These are phyloP conservation scores for Caenorhabditis briggsae DNA, from an alignment of 1,140 invertebrate species.

Conservation along the genomic window DNA sequence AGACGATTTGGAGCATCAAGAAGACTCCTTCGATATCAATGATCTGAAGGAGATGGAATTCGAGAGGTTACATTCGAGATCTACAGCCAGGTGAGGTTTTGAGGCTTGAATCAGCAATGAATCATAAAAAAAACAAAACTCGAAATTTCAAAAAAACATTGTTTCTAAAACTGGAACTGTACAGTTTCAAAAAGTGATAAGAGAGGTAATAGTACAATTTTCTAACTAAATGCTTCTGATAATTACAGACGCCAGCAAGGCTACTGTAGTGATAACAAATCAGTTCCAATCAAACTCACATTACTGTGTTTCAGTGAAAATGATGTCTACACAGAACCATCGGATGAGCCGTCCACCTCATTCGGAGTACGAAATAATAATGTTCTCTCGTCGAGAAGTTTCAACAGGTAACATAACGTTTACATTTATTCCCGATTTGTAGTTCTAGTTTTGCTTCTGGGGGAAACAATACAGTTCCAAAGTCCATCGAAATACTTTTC, in stretches of 20 bases:
- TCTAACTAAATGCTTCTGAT: too few relatives aligned
- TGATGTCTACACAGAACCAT: constrained; percentile 49
- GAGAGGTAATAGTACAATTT: neutral
- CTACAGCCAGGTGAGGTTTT: constrained; percentile 16
- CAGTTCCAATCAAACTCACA: neutral
- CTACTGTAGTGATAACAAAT: constrained; percentile 4
- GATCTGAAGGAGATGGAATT: constrained; percentile 42
- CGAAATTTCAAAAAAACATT: neutral
- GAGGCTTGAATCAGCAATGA: neutral
- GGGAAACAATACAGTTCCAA: too few relatives aligned
- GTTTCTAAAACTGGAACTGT: too few relatives aligned
- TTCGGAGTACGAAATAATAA: constrained; percentile 42
- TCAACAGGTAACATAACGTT: neutral
- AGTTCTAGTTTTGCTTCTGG: neutral
- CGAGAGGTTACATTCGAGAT: constrained; percentile 27
- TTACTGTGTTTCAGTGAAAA: constrained; percentile 26
- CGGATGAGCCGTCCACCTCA: constrained; percentile 31
- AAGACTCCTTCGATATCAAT: constrained; percentile 31
- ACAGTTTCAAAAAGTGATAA: neutral
- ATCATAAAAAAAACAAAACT: too few relatives aligned
- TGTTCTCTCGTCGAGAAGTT: constrained; percentile 42
- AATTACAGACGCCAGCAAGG: neutral
- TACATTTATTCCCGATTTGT: neutral
- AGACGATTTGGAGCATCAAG: constrained; percentile 10
- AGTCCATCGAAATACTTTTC: too few relatives aligned